These are phyloP conservation scores for Charanyca ferruginea DNA, from an alignment of 2,888 invertebrate genomes.

Conservation along the genomic window DNA sequence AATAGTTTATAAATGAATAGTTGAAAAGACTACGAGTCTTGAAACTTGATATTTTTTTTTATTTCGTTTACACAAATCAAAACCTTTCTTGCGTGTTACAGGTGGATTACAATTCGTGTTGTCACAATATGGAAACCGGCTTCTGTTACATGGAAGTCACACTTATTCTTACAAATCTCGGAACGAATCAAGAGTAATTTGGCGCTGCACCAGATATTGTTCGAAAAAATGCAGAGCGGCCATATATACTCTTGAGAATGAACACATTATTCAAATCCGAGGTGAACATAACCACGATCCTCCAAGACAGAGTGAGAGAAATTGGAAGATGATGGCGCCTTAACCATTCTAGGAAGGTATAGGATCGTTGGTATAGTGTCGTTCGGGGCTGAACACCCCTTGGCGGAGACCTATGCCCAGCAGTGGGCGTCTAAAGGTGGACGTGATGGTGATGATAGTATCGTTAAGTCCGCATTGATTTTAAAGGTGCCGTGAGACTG, in stretches of 20 bases:
- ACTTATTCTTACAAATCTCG: constrained; percentile 14
- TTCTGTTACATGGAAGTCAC: constrained; percentile 9
- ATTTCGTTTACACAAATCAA: too few species aligned
- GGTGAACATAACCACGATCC: constrained; percentile 21
- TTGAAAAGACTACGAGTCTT: too few species aligned
- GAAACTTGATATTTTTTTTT: too few species aligned
- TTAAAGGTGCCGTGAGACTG: too few species aligned
- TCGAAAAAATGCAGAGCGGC: neutral
- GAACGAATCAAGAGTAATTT: neutral
- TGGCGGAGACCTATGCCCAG: too few species aligned
- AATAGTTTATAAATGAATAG: too few species aligned
- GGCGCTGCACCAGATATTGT: neutral
- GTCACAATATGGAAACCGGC: neutral
- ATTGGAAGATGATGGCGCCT: constrained; percentile 15
- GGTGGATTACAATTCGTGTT: neutral
- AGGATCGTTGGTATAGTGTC: too few species aligned
- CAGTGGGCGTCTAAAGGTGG: too few species aligned
- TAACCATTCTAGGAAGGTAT: neutral
- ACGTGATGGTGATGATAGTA: too few species aligned
- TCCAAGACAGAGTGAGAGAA: constrained; percentile 19
- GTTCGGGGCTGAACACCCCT: too few species aligned
- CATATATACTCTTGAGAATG: neutral
- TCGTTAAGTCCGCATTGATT: too few species aligned
- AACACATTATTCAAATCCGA: neutral
- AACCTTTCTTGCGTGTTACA: neutral